Base-by-base conservation (phyloP, 1,140 invertebrate genomes). In the Oedothorax gibbosus region DNA sequence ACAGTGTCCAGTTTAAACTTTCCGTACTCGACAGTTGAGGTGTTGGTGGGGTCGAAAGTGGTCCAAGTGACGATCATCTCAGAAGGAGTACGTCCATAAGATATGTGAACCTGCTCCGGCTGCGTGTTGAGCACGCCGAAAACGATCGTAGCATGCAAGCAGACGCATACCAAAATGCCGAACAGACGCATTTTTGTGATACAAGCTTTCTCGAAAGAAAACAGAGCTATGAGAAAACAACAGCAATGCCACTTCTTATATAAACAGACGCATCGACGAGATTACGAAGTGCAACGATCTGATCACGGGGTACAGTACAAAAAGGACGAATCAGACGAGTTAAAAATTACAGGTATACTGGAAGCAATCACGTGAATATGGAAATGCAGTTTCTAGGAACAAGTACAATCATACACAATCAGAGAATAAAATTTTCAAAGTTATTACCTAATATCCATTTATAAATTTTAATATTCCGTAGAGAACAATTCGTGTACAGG, bases 51-150 rank as follows among this genome's bases (percentile, higher is more conserved):
- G 87, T 94, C 92, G 86, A 93, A 92, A 53, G 97, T 98, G 1
- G 93, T 94, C 97, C 97, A 99, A 77, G 96, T 98, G 18, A 98
- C 94, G 60, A 96, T 92, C 90, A 97, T 95, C 87, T 96, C 92
- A 86, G 91, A 92, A 21, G 93, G 91, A 86, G 91, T 91, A 85
- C 93, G 91, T 90, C 88, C 88, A 85, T 87, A 87, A 7, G 85
- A 86, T 18, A 87, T 12, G 75, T 87, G 87, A 7, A 87, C 69
- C 89, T 94, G 94, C 90, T 95, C 93, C 4, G 95, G 95, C 89
- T 95, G 94, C 89, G 92, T 72, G 21, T 71, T 56, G 11, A 84
- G 21, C 2, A 79, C 77, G 9, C 62, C 77, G 14, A 53, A 11
- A 14, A 79, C 62, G 50, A 18, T n/a, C 14, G 50, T 15, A 71